Evolutionary conservation across 2,113 vertebrate species (phyloP).

Genomic region (Hyperopisus bebe): DNA sequence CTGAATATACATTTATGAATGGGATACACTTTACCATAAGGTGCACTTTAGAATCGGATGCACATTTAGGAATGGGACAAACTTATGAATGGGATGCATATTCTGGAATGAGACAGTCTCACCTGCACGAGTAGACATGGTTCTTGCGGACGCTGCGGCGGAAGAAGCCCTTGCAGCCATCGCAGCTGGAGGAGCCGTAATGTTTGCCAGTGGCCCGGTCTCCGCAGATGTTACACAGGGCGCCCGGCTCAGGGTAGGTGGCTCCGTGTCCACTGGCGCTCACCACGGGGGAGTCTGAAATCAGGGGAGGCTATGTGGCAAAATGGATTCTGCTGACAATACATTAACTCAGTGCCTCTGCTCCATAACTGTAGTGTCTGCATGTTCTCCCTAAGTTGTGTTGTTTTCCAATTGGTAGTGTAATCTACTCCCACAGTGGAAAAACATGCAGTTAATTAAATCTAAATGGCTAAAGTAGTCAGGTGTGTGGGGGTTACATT

Average conservation of each 20-base stretch:
- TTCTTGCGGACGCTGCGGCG: conserved; percentile 94
- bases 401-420: background rate
- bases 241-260: conserved; percentile 72
- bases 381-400: background rate
- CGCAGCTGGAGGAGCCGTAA: conserved; percentile 92
- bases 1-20: background rate
- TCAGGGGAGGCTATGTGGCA: background rate
- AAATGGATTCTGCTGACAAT: background rate
- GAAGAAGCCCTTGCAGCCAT: conserved; percentile 98
- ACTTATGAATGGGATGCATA: background rate
- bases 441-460: background rate
- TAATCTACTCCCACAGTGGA: background rate
- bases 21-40: background rate
- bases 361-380: background rate
- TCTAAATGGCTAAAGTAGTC: background rate
- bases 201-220: conserved; percentile 94
- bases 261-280: conserved; percentile 70
- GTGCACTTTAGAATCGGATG: background rate
- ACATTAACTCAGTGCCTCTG: background rate
- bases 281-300: conserved; percentile 83
- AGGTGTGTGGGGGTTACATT: background rate
- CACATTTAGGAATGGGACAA: background rate
- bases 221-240: conserved; percentile 89
- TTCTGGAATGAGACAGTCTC: conserved; percentile 33
- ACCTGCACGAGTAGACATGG: conserved; percentile 99